Evolutionary conservation across 2,113 vertebrate genomes (phyloP), one percentile per base, ranked within the genome.

Genomic region (Syrmaticus mikado): DNA sequence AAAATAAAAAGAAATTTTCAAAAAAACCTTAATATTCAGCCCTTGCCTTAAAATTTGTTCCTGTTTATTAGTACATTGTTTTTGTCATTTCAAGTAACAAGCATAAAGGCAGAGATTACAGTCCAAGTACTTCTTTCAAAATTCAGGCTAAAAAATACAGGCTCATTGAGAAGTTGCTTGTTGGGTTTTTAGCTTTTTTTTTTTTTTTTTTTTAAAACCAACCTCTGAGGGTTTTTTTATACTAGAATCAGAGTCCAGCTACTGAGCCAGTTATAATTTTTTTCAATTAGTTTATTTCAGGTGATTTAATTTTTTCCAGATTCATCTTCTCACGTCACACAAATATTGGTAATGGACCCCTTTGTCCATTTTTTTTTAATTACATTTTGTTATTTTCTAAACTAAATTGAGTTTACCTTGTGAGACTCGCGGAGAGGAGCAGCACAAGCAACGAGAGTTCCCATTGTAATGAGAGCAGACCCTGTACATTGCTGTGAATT

Each of bases 391-490:
- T 64, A 34, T 75, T 85, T 77, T 41, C 21, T 41, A 25, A 78
- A 67, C 36, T 57, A 77, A 92, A 50, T 32, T 32, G 81, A 13
- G 27, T 7, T 66, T 40, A 25, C 16, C 18, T 40, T 50, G 1
- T 1, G 1, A 74, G 34, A 4, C 8, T 5, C 32, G 6, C 10
- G 8, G 21, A 36, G 27, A 83, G 30, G 11, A 74, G 55, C 14
- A 46, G 8, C 22, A 71, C 6, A 27, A 32, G 41, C 5, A 25
- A 4, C n/a, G 52, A 88, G 52, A 8, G 3, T 22, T 78, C 17
- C 3, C 8, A 55, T 8, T 57, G 38, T 0, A 0, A 15, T 7
- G 6, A 14, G 11, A 3, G 15, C 46, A 45, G 67, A 6, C n/a
- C 10, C 19, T 38, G 5, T 32, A 32, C 5, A 19, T 3, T 2